Percentiles rank a stretch among this genome's conserved stretches.
Conservation (phyloP, 2,797 vertebrate genomes). For the Bucorvus abyssinicus region DNA sequence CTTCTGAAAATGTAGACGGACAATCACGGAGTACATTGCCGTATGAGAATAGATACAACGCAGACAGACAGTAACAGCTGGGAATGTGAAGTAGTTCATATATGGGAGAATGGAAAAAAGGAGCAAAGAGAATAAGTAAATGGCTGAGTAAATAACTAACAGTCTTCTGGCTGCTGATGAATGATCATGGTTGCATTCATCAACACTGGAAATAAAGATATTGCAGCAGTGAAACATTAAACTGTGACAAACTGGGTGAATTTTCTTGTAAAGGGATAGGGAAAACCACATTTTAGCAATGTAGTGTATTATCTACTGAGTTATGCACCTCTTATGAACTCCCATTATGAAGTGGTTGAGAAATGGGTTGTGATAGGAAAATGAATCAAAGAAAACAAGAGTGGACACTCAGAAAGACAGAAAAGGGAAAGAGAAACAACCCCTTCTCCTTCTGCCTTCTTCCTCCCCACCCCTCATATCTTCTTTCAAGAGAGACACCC, state of each 20-base stretch:
- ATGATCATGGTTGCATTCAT: neutral
- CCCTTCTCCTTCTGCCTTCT: neutral
- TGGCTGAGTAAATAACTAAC: neutral
- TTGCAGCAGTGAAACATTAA: neutral
- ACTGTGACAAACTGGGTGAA: neutral
- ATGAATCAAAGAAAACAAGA: neutral
- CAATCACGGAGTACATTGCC: neutral
- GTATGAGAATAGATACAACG: neutral
- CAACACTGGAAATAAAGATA: neutral
- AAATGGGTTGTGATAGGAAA: neutral
- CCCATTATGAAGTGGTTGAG: neutral
- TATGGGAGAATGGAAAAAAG: neutral
- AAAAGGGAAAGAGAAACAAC: neutral
- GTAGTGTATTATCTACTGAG: neutral
- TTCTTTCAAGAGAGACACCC: neutral
- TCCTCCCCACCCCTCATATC: fast-evolving
- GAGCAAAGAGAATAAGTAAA: neutral
- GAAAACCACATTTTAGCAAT: neutral
- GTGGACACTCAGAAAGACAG: neutral
- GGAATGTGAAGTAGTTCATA: neutral
- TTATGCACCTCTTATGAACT: conserved; percentile 32
- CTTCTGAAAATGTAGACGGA: neutral
- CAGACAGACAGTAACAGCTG: neutral
- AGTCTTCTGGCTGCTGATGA: neutral
- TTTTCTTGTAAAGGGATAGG: neutral